phyloP scores from a whole-genome alignment of 1,140 invertebrate genomes.

The Pristionchus pacificus region DNA sequence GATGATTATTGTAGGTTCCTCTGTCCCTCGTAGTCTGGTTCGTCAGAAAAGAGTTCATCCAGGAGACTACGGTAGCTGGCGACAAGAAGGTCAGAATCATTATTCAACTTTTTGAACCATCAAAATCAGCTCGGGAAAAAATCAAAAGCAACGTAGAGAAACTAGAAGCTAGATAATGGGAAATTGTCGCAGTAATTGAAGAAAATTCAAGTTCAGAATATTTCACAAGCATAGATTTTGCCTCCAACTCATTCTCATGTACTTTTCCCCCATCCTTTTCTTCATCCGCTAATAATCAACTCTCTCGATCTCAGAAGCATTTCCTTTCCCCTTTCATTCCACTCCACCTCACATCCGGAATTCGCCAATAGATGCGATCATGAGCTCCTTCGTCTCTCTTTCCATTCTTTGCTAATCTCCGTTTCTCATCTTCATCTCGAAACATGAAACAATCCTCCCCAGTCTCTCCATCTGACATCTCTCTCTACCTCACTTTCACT shows the following conservation, averaged over 20 bases:
- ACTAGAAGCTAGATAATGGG: not conserved
- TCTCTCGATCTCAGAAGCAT: too few relatives aligned
- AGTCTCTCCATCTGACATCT: too few relatives aligned
- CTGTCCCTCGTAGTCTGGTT: conserved; percentile 48
- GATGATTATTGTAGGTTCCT: conserved; percentile 35
- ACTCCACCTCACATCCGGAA: too few relatives aligned
- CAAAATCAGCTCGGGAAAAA: not conserved
- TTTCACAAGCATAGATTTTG: conserved; percentile 4
- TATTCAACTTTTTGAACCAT: not conserved
- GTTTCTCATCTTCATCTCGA: too few relatives aligned
- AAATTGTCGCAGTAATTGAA: conserved; percentile 7
- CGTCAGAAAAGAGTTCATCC: conserved; percentile 44
- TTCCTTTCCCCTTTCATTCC: too few relatives aligned
- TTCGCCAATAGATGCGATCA: too few relatives aligned
- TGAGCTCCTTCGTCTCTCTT: too few relatives aligned
- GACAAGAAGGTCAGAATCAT: conserved; percentile 33
- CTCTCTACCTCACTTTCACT: too few relatives aligned
- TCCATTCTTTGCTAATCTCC: too few relatives aligned
- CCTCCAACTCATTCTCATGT: not conserved
- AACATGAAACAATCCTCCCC: too few relatives aligned
- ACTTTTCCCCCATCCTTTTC: conserved; percentile 8
- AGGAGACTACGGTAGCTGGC: conserved; percentile 47
- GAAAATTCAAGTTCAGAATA: conserved; percentile 4
- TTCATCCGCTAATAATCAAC: conserved; percentile 5
- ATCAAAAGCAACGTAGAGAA: not conserved